phyloP scores from a whole-genome alignment of 1,140 invertebrate genomes.

The Drepana arcuata region DNA sequence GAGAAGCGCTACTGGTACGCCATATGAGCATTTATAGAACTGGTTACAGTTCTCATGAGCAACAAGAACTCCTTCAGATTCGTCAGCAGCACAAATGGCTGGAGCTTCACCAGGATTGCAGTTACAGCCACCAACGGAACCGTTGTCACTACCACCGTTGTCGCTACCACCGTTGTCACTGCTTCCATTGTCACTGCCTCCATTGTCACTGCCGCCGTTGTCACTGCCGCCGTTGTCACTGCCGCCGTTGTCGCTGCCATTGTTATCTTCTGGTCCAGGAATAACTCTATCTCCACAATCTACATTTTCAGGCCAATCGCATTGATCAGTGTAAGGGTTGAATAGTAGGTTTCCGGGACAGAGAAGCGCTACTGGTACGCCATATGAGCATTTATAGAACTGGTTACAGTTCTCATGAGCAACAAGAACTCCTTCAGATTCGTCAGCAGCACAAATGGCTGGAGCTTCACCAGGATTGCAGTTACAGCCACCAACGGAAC shows the following conservation, averaged over 20 bases:
- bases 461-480: conserved; percentile 21
- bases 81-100: conserved; percentile 4
- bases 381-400: conserved; percentile 22
- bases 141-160: conserved; percentile 1
- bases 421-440: conserved; percentile 18
- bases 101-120: conserved; percentile 7
- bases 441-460: conserved; percentile 18
- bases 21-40: conserved; percentile 10
- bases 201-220: background rate
- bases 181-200: background rate
- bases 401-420: conserved; percentile 27
- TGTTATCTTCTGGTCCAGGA: background rate
- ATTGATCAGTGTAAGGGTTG: conserved; percentile 70
- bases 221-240: background rate
- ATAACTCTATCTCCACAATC: conserved; percentile 17
- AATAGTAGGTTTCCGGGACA: conserved; percentile 58
- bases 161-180: background rate
- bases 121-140: conserved; percentile 1
- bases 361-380: conserved; percentile 10
- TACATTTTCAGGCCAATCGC: conserved; percentile 75
- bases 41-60: conserved; percentile 16
- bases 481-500: conserved; percentile 7
- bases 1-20: conserved; percentile 6
- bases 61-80: conserved; percentile 14
- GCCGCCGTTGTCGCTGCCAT: background rate